Evolutionary conservation across 2,888 invertebrate species (phyloP), one percentile per base, ranked within the genome.

Genomic region (Leptodirus hochenwartii): DNA sequence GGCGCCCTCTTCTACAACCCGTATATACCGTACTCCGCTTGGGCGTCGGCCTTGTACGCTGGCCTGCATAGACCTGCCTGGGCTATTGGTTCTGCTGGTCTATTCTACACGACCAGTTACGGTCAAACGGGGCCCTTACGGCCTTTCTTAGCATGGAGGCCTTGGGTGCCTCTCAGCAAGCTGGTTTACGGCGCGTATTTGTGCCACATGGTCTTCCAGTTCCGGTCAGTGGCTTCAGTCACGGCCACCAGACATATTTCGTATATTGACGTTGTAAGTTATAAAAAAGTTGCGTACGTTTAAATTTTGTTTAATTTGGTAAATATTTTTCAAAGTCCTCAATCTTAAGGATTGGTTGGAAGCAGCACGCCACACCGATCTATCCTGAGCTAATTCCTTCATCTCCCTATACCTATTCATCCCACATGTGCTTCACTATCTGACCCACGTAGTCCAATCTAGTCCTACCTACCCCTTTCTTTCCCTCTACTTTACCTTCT

Each of bases 121-220:
- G 69, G 70, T 27, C 50, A 50, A 25, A 41, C 49, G 4, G 45
- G 39, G 25, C 37, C 42, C 27, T 37, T 51, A 11, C 44, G 45
- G 22, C 34, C 53, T n/a, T n/a, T 64, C 32, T 45, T 69, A 4
- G 54, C 58, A 24, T 69, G 69, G 68, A 58, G 54, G 32, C 61
- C 63, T 0, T 69, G 64, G 61, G 59, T 62, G 17, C 64, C 66
- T 1, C 51, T 70, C 2, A 66, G 69, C 39, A 59, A 66, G 25
- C 51, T 71, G 20, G 55, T 64, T 0, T 71, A 69, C 42, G 66
- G 67, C 1, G 55, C 66, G 6, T 71, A 69, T 43, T 47, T 71
- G 31, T 54, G 62, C 1, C 70, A 71, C 44, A 52, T 61, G 32
- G 37, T 61, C 15, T 49, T 67, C 27, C 64, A 66, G 33, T 44